A percentile compares a stretch with the other conserved stretches of the same genome.
phyloP scores from a whole-genome alignment of 2,113 vertebrate species.

The Menidia beryllina region DNA sequence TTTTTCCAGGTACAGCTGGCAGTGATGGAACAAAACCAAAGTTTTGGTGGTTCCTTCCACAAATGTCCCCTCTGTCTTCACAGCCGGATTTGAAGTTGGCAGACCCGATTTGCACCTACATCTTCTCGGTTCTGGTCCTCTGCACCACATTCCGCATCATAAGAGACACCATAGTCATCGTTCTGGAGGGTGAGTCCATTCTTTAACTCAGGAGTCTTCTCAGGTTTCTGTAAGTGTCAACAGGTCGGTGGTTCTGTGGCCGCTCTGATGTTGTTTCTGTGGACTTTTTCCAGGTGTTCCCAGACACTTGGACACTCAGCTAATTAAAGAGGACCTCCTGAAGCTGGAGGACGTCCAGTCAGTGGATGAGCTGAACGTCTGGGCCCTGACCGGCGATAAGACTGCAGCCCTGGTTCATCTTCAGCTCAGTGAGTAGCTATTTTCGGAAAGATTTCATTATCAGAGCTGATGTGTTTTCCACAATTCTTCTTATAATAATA shows the following conservation, averaged over 20 bases:
- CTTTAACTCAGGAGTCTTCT: not conserved
- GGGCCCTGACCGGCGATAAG: slow-evolving; percentile 94
- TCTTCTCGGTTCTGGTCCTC: slow-evolving; percentile 95
- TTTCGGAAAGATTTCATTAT: not conserved
- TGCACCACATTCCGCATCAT: slow-evolving; percentile 94
- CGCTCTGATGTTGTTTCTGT: not conserved
- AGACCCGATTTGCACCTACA: slow-evolving; percentile 96
- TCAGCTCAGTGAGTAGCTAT: slow-evolving; percentile 87
- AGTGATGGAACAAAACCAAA: no score
- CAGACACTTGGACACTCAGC: slow-evolving; percentile 88
- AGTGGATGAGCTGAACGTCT: slow-evolving; percentile 94
- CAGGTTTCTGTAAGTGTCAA: not conserved
- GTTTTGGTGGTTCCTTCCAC: no score
- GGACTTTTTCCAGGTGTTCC: slow-evolving; percentile 85
- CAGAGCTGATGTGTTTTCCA: not conserved
- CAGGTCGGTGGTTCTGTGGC: not conserved
- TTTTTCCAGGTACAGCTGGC: no score
- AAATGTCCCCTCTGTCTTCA: slow-evolving; percentile 33
- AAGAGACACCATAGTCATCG: slow-evolving; percentile 90
- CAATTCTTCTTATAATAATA: no score
- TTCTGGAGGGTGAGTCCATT: slow-evolving; percentile 93
- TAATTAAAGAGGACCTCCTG: slow-evolving; percentile 90
- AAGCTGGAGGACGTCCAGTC: slow-evolving; percentile 93
- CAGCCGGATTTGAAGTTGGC: slow-evolving; percentile 97
- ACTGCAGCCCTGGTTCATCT: slow-evolving; percentile 91